Conservation (phyloP, 2,797 vertebrate species). For the Lacerta viridis region DNA sequence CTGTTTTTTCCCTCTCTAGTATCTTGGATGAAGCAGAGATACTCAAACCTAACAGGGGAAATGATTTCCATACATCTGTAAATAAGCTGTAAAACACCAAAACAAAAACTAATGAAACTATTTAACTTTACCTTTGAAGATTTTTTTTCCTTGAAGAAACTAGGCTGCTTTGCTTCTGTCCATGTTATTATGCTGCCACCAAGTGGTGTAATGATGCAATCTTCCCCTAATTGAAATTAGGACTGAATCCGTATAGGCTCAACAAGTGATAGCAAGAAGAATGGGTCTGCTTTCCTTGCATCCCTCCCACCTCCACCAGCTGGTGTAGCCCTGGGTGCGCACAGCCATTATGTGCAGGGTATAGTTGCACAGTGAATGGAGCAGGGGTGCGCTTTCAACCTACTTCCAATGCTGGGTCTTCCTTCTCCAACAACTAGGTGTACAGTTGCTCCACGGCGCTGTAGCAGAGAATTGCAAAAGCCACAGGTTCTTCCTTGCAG, state of each 20-base stretch:
- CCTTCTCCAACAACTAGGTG: too few relatives aligned
- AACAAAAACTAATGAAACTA: background rate
- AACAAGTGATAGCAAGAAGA: background rate
- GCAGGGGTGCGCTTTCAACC: too few relatives aligned
- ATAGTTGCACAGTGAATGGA: too few relatives aligned
- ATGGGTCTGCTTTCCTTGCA: background rate
- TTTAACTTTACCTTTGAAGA: too few relatives aligned
- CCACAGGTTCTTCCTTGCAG: too few relatives aligned
- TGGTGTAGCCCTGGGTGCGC: background rate
- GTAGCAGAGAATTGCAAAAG: too few relatives aligned
- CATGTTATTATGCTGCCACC: conserved; percentile 20
- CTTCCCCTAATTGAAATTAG: background rate
- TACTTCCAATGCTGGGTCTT: too few relatives aligned
- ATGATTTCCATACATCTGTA: background rate
- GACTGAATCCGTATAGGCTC: too few relatives aligned
- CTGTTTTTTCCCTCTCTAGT: background rate
- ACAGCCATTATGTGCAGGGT: too few relatives aligned
- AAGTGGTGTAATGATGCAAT: background rate
- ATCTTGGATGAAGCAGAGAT: background rate
- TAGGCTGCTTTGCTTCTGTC: background rate
- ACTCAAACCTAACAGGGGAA: background rate
- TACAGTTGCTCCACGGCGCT: too few relatives aligned
- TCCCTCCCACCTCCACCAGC: background rate
- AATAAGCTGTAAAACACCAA: background rate
- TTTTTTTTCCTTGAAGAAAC: background rate